Conservation (phyloP, 2,113 vertebrate species). For the Catharus minimus region DNA sequence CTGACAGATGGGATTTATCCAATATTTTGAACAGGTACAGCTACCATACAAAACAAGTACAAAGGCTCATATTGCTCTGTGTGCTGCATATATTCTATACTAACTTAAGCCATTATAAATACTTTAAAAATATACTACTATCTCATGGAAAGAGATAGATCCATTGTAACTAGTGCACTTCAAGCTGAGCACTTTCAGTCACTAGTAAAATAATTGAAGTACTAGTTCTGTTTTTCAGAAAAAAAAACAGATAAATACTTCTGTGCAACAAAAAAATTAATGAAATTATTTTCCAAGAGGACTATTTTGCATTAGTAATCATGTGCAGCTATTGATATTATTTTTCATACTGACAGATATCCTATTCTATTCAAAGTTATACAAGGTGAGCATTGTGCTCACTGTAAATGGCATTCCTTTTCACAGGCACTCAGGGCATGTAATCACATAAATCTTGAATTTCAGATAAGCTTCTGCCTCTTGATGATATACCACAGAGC, state of each 20-base stretch:
- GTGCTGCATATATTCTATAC: background rate
- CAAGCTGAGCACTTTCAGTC: background rate
- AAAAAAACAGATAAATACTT: background rate
- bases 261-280: background rate
- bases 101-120: background rate
- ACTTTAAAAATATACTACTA: background rate
- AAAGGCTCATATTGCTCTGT: background rate
- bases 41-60: background rate
- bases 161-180: rapidly evolving
- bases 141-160: background rate
- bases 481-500: background rate
- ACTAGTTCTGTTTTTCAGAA: background rate
- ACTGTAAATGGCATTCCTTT: background rate
- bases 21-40: background rate
- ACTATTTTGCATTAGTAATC: background rate
- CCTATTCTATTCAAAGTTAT: background rate
- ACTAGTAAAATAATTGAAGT: background rate
- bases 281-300: background rate
- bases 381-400: background rate
- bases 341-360: background rate
- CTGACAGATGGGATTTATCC: background rate
- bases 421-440: background rate
- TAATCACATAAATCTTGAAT: background rate
- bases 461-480: background rate
- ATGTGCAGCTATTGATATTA: background rate